Evolutionary conservation across 1,140 invertebrate species (phyloP), one percentile per base, ranked within the genome.

Genomic region (Meteorus sp.): DNA sequence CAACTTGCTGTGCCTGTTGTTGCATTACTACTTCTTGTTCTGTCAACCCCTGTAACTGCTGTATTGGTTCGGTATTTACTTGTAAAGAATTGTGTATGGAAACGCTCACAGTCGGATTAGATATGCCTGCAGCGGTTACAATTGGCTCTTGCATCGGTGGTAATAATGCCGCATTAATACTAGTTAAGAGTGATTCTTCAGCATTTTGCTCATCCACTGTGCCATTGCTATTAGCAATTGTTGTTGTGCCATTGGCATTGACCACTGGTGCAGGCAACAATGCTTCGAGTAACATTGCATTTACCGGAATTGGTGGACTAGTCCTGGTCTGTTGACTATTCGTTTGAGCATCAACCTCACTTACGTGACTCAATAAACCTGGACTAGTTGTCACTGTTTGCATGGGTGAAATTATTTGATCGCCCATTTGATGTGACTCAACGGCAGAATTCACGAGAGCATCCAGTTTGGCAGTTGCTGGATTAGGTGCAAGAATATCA

Each of bases 391-490:
- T 77, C 2, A 70, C 56, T 1, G 62, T 64, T 13, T 62, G 66
- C 13, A 77, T 57, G 0, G 75, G 69, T 1, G 72, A 69, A 2
- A 75, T 71, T 22, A 77, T 65, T 27, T 85, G 76, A 66, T 84
- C n/a, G n/a, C n/a, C 73, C 20, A 77, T 65, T 23, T 85, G 76
- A 68, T 84, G 83, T 61, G 82, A 81, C 23, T 86, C 86, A 7
- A 83, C 83, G 0, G 83, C 80, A 2, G 85, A 84, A 70, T 87
- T 88, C 1, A 88, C 85, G 6, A 88, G 74, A 23, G 82, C 83
- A 62, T 88, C 85, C 6, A 88, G 72, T 64, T 86, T 86, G 15
- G 80, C 81, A 2, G 81, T 78, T 54, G 80, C 80, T 33, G 47
- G 59, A 43, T 41, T 64, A 31, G 11, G 76, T 64, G 31, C 71